phyloP scores from a whole-genome alignment of 2,797 vertebrate genomes.

The Sebastes itinus region DNA sequence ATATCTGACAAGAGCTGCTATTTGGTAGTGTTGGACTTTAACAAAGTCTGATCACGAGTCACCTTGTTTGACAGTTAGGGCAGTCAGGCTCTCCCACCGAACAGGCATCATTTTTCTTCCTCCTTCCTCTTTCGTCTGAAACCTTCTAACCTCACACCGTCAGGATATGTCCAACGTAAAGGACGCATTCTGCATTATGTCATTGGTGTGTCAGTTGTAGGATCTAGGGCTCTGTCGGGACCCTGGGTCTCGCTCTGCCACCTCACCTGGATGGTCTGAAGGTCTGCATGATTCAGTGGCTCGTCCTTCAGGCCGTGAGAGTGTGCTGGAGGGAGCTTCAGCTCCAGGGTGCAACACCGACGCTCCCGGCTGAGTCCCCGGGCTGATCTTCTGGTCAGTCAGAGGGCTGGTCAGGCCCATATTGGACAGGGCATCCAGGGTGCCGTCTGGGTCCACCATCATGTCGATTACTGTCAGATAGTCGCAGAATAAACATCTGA shows the following conservation, averaged over 20 bases:
- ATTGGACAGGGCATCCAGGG: constrained; percentile 90
- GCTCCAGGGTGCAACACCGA: constrained; percentile 35
- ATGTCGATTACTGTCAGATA: constrained; percentile 88
- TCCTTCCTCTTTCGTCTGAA: background rate
- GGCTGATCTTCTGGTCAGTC: constrained; percentile 82
- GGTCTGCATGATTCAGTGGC: constrained; percentile 59
- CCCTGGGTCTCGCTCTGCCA: constrained; percentile 80
- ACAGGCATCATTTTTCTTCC: constrained; percentile 7
- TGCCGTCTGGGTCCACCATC: constrained; percentile 97
- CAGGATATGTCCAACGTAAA: constrained; percentile 1
- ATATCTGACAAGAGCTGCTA: constrained; percentile 24
- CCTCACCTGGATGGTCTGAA: constrained; percentile 71
- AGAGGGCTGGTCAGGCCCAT: constrained; percentile 86
- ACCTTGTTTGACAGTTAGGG: constrained; percentile 5
- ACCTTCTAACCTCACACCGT: background rate
- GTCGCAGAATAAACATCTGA: background rate
- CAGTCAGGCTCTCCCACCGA: constrained; percentile 11
- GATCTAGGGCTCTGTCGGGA: constrained; percentile 35
- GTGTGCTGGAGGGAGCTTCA: constrained; percentile 22
- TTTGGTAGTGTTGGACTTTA: constrained; percentile 27
- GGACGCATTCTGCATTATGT: constrained; percentile 1
- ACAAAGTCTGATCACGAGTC: constrained; percentile 14
- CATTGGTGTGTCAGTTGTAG: constrained; percentile 40
- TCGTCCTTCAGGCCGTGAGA: constrained; percentile 54
- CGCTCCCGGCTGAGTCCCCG: constrained; percentile 67